These are phyloP conservation scores for Perodicticus potto DNA, from an alignment of 2,797 vertebrate genomes.

Conservation along the genomic window DNA sequence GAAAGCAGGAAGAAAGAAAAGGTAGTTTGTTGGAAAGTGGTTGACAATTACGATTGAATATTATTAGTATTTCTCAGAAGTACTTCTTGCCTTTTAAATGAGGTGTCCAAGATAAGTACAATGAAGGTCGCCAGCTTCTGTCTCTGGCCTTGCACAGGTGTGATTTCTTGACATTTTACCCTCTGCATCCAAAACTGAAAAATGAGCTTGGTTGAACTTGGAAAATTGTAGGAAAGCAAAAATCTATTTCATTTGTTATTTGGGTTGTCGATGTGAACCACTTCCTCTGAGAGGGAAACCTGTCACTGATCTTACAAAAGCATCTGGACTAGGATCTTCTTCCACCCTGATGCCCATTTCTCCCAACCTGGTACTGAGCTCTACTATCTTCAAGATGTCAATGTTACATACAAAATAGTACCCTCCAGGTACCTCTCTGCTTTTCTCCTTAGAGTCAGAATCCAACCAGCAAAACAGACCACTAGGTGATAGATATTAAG, in stretches of 20 bases:
- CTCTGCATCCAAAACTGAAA: not conserved
- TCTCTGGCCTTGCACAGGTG: not conserved
- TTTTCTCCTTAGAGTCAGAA: not conserved
- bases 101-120: not conserved
- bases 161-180: not conserved
- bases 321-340: not conserved
- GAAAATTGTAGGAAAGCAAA: not conserved
- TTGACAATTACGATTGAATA: not conserved
- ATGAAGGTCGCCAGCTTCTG: not conserved
- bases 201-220: not conserved
- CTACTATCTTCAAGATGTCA: not conserved
- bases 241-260: not conserved
- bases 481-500: not conserved
- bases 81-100: not conserved
- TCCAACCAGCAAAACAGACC: not conserved
- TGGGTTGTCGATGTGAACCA: not conserved
- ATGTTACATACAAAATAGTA: not conserved
- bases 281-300: not conserved
- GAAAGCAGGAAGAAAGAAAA: not conserved
- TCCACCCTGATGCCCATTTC: not conserved
- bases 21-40: not conserved
- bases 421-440: not conserved
- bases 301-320: constrained; percentile 44
- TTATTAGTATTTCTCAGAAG: not conserved
- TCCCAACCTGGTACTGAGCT: not conserved